Conservation (phyloP, 1,140 invertebrate species). For the Drosophila ambigua region DNA sequence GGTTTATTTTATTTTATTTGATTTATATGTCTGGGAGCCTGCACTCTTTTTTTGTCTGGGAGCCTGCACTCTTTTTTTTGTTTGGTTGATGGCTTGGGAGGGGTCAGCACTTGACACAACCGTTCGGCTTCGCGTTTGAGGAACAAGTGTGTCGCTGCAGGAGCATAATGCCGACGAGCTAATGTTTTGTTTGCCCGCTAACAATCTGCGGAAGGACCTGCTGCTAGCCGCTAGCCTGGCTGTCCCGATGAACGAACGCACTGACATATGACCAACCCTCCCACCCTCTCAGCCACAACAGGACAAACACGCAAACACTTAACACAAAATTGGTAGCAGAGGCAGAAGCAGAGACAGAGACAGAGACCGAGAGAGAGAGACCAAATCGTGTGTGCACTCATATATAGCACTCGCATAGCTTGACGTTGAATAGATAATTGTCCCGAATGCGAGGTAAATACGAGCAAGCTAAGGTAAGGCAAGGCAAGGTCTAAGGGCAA, state of each 20-base stretch:
- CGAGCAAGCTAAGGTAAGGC: slow-evolving; percentile 57
- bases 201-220: slow-evolving; percentile 80
- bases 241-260: slow-evolving; percentile 47
- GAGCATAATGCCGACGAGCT: slow-evolving; percentile 72
- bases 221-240: slow-evolving; percentile 1
- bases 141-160: slow-evolving; percentile 74
- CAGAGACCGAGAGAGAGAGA: slow-evolving; percentile 16
- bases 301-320: slow-evolving; percentile 76
- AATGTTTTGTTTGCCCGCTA: slow-evolving; percentile 80
- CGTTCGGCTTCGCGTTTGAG: slow-evolving; percentile 74
- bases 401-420: slow-evolving; percentile 57
- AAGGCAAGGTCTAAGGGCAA: slow-evolving; percentile 14
- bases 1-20: neutral
- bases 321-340: slow-evolving; percentile 76
- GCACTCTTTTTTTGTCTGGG: slow-evolving; percentile 5
- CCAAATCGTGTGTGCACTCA: slow-evolving; percentile 81
- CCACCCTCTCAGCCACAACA: slow-evolving; percentile 25
- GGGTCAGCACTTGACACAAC: slow-evolving; percentile 69
- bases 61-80: slow-evolving; percentile 9
- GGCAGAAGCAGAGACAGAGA: neutral
- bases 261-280: slow-evolving; percentile 71
- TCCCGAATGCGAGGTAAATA: slow-evolving; percentile 79
- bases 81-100: neutral
- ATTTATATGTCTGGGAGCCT: slow-evolving; percentile 16
- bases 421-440: slow-evolving; percentile 83